These are phyloP conservation scores for Xerus inauris DNA, from an alignment of 2,113 vertebrate species.

Conservation along the genomic window DNA sequence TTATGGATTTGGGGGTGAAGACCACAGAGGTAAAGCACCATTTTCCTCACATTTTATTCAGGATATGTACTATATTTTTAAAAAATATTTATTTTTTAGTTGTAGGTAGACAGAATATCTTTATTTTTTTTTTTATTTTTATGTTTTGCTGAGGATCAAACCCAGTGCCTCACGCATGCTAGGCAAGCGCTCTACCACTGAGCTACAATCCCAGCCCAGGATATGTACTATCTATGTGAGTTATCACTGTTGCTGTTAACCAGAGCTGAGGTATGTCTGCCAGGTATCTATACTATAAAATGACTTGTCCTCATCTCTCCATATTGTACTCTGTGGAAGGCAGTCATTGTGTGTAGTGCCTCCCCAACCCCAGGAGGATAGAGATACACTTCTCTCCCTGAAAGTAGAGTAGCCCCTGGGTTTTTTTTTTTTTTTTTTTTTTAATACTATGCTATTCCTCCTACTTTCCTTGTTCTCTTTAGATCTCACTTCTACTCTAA, in stretches of 20 bases:
- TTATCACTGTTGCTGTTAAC: not conserved
- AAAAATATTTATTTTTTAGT: too few relatives aligned
- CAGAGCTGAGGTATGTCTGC: not conserved
- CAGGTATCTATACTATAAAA: not conserved
- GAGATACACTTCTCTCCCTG: not conserved
- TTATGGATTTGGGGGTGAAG: not conserved
- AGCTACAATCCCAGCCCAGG: too few relatives aligned
- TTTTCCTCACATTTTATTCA: not conserved
- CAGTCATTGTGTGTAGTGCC: not conserved
- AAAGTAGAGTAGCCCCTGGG: not conserved
- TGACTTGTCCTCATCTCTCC: not conserved
- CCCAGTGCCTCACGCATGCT: too few relatives aligned
- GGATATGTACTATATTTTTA: accelerated
- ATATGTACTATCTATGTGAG: not conserved
- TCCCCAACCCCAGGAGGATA: not conserved
- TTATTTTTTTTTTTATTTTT: too few relatives aligned
- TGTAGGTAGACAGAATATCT: too few relatives aligned
- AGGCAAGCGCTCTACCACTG: too few relatives aligned
- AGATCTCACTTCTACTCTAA: conserved; percentile 1
- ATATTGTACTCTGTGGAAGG: not conserved
- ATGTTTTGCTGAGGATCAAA: too few relatives aligned
- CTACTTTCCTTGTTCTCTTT: not conserved
- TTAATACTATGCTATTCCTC: not conserved
- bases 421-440: not conserved
- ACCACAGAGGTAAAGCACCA: not conserved